phyloP scores from a whole-genome alignment of 2,888 invertebrate genomes.

The Hoplodrina blanda region DNA sequence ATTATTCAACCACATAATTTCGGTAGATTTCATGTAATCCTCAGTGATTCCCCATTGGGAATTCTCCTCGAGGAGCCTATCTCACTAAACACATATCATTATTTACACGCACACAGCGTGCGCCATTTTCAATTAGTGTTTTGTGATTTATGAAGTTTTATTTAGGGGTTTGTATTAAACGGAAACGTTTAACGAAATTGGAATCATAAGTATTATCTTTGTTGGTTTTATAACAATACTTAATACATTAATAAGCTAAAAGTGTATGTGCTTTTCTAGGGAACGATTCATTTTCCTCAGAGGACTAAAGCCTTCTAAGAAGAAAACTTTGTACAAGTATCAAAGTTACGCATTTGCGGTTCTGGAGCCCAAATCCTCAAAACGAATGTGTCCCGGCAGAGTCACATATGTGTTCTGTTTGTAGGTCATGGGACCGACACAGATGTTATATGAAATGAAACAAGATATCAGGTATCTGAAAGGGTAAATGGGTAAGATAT shows the following conservation, averaged over 20 bases:
- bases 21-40: conserved; percentile 3
- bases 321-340: conserved; percentile 13
- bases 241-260: neutral
- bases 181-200: neutral
- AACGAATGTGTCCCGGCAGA: conserved; percentile 17
- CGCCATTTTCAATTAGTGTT: conserved; percentile 69
- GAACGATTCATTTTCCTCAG: neutral
- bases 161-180: neutral
- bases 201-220: neutral
- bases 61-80: neutral
- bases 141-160: conserved; percentile 63
- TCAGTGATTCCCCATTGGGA: neutral
- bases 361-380: neutral
- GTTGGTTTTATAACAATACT: neutral
- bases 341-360: conserved; percentile 7
- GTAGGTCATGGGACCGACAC: conserved; percentile 6
- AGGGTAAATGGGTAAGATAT: neutral
- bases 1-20: neutral
- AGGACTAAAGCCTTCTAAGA: neutral
- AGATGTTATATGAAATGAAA: conserved; percentile 7
- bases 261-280: neutral
- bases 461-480: conserved; percentile 3
- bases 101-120: conserved; percentile 63
- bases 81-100: neutral
- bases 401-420: conserved; percentile 4